Conservation (phyloP, 1,140 invertebrate genomes). For the Pteromalus puparum region DNA sequence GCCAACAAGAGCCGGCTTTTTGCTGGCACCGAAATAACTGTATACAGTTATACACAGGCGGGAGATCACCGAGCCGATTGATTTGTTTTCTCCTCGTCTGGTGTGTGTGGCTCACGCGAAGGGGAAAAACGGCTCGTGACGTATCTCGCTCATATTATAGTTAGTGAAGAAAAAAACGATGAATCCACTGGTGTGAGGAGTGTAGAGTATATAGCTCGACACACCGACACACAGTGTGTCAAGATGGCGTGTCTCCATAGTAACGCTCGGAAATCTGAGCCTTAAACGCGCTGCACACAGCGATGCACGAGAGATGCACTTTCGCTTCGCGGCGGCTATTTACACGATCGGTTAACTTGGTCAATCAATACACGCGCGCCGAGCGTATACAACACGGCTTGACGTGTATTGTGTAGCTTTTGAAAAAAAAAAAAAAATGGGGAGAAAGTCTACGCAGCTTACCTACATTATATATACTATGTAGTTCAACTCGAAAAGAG, state of each 20-base stretch:
- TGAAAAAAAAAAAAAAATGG: background rate
- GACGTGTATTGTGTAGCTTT: background rate
- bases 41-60: no score
- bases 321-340: background rate
- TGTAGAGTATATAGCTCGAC: background rate
- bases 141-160: no score
- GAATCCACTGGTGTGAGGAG: background rate
- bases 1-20: background rate
- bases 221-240: slow-evolving; percentile 59
- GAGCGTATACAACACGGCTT: background rate
- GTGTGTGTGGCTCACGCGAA: no score
- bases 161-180: background rate
- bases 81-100: no score
- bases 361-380: background rate
- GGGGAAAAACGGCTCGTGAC: no score
- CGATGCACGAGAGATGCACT: background rate
- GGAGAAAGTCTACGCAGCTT: background rate
- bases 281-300: slow-evolving; percentile 16
- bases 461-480: no score
- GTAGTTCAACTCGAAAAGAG: no score
- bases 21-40: slow-evolving; percentile 4
- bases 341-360: slow-evolving; percentile 3
- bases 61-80: no score
- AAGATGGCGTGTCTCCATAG: slow-evolving; percentile 69
- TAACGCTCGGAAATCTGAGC: slow-evolving; percentile 57